A percentile compares a stretch with the other conserved stretches of the same genome.
phyloP scores from a whole-genome alignment of 2,888 invertebrate genomes.

The Netelia melanura region DNA sequence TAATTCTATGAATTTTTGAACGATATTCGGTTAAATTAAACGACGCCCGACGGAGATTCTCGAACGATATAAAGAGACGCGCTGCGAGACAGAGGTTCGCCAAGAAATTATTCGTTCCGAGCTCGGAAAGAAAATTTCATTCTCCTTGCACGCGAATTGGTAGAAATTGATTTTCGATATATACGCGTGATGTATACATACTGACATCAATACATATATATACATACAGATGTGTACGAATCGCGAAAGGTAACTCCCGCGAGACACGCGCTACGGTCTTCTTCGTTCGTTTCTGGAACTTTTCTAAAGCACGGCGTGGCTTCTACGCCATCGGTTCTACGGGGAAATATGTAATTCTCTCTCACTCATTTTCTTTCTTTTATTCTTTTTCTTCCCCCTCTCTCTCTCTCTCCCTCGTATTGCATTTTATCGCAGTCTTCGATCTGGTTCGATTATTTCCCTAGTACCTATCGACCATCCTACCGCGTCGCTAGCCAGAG shows the following conservation, averaged over 20 bases:
- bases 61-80: no score
- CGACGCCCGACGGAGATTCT: no score
- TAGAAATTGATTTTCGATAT: conserved; percentile 52
- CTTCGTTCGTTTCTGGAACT: conserved; percentile 9
- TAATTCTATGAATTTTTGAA: no score
- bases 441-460: conserved; percentile 47
- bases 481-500: conserved; percentile 1
- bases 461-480: conserved; percentile 1
- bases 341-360: conserved; percentile 59
- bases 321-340: conserved; percentile 12
- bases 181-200: not conserved
- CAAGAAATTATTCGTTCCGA: conserved; percentile 17
- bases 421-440: conserved; percentile 51
- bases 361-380: not conserved
- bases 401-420: not conserved
- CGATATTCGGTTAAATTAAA: no score
- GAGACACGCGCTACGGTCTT: conserved; percentile 11
- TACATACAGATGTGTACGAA: not conserved
- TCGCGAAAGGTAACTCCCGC: conserved; percentile 14
- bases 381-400: not conserved
- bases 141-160: not conserved
- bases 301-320: conserved; percentile 9
- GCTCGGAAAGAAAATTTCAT: not conserved
- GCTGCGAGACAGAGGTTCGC: not conserved
- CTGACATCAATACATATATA: conserved; percentile 6